Base-by-base conservation (phyloP, 2,113 vertebrate species). In the Tringa solitaria region DNA sequence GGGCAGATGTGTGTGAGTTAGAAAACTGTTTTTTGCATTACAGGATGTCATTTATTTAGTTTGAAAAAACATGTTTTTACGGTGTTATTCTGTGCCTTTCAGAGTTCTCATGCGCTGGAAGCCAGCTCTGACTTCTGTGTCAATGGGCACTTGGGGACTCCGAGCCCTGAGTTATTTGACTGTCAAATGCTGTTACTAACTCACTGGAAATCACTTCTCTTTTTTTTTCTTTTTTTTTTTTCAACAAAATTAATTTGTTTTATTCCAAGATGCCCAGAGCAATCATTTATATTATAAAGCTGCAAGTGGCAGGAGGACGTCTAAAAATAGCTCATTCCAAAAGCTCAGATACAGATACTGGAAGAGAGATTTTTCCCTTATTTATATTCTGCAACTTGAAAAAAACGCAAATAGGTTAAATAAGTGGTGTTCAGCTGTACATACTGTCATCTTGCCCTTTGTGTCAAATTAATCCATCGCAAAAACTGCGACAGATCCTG, bases 41-140 rank as follows among this genome's bases (percentile, higher is more conserved):
- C 94, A 95, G 95, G 96, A 96, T 96, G 96, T 96, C 81, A 85
- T 96, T 97, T 96, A 95, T 95, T 97, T 95, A 85, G 95, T 37
- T 95, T 57, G 83, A 76, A 72, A 95, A 94, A 92, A 80, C 96
- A 89, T 84, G 85, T 69, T 94, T 95, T 95, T 93, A 93, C 2
- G 3, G 84, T 45, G 9, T 69, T 95, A 60, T 80, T 95, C 92
- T 87, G 73, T 63, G 86, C 77, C 86, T 91, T 82, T 84, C 50
- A 5, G 89, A 83, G 90, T 94, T 96, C 95, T 91, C 96, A 95
- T 87, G 95, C 1, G 0, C 81, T 95, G 90, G 86, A 78, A 96
- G 80, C 65, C 92, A 95, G 82, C 59, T 67, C 95, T 76, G 90
- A 84, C 94, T 96, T 84, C 53, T 90, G 84, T 95, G 96, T 96